Base-by-base conservation (phyloP, 2,888 invertebrate genomes). In the Platycnemis pennipes region DNA sequence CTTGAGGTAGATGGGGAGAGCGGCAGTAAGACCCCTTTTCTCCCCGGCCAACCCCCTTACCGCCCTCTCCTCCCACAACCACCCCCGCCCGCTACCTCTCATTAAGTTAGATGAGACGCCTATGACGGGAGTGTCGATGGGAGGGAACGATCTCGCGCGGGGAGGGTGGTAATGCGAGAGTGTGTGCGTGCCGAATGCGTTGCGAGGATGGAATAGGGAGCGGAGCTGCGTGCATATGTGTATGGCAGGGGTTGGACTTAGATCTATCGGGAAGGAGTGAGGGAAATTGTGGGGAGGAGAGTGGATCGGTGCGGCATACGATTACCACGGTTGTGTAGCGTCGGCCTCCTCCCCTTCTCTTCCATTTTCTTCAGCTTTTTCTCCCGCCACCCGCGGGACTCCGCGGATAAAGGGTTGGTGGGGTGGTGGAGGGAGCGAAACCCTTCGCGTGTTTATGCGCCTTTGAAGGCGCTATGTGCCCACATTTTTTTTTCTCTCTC, bases 381-480 rank as follows among this genome's bases (percentile, higher is more conserved):
- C 49, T 3, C 49, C 3, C 4, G 0, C 19, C 37, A 37, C 13
- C 4, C 31, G 69, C 31, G 69, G 69, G 69, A 37, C 11, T 87
- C n/a, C 87, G 45, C 45, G 87, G 11, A 46, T 26, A 87, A n/a
- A n/a, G 87, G 46, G n/a, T n/a, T 49, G 69, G 94, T 94, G 94
- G 94, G 88, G 94, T 95, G 95, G 95, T 95, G 95, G 95, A 94
- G 95, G 95, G 95, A 94, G 95, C 95, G 95, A 95, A 96, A 96
- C 96, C 95, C 95, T 95, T 95, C 95, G 95, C 95, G 95, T 95
- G 95, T 95, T 95, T 95, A 95, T 95, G 95, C 95, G 95, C 95
- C 95, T 95, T 95, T 95, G 95, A 95, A 95, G 95, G 95, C 95
- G 95, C 95, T 95, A 95, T 95, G 95, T 95, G 95, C 95, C 95